Evolutionary conservation across 2,113 vertebrate species (phyloP).

Genomic region (Mesocricetus auratus): DNA sequence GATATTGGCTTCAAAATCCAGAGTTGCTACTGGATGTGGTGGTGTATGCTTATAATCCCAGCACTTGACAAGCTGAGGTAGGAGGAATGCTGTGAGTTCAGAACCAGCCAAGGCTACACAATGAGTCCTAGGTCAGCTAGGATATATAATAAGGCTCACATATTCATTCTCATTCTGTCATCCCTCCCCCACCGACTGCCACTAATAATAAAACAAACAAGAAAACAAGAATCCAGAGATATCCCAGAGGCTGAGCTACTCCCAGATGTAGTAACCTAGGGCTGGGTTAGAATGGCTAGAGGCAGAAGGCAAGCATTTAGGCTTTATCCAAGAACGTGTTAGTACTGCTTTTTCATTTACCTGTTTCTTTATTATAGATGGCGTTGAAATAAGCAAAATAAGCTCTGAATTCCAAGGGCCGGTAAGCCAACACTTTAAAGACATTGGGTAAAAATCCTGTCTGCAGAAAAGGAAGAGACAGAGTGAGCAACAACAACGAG

Average conservation of each 20-base stretch:
- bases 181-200: fast-evolving
- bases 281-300: neutral
- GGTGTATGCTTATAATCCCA: neutral
- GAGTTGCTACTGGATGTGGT: neutral
- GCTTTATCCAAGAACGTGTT: neutral
- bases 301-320: neutral
- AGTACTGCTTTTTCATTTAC: constrained; percentile 77
- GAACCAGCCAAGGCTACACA: neutral
- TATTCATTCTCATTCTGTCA: neutral
- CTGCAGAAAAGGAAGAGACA: constrained; percentile 73
- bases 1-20: neutral
- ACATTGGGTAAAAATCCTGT: constrained; percentile 91
- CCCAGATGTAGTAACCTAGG: neutral
- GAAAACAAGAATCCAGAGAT: neutral
- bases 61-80: neutral
- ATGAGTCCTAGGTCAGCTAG: neutral
- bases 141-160: no score
- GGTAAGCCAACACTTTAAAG: constrained; percentile 89
- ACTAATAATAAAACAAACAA: neutral
- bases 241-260: neutral
- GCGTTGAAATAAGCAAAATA: constrained; percentile 93
- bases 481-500: neutral
- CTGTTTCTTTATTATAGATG: constrained; percentile 93
- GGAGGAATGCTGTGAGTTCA: neutral
- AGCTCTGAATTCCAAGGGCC: constrained; percentile 91